Evolutionary conservation across 53 echinoderm and acorn worm species (phyloP).

Genomic region (Crossaster papposus): DNA sequence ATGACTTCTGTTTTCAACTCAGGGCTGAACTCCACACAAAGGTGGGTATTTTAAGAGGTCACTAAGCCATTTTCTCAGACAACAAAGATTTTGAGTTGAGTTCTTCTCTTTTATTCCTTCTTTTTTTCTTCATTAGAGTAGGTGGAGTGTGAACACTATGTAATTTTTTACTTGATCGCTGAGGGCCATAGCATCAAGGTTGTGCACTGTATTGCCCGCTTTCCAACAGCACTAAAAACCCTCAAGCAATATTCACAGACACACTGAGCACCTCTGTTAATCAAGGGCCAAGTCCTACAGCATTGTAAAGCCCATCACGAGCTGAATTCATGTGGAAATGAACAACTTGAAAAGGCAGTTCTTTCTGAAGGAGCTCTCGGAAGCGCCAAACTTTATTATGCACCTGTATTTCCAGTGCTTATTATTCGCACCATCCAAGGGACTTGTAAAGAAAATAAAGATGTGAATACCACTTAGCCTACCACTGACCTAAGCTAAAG

Average conservation of each 20-base stretch:
- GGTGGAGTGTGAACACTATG: background rate
- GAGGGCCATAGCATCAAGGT: background rate
- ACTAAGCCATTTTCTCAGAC: background rate
- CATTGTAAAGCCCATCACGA: conserved; percentile 27
- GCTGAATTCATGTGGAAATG: conserved; percentile 49
- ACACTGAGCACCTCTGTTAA: background rate
- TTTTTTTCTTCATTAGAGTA: background rate
- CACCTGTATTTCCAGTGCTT: conserved; percentile 45
- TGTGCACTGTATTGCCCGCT: background rate
- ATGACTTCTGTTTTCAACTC: background rate
- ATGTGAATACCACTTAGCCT: conserved; percentile 45
- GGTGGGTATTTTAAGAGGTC: background rate
- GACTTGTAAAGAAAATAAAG: conserved; percentile 54
- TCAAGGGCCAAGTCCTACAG: background rate
- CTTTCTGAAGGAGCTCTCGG: conserved; percentile 45
- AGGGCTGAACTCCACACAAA: background rate
- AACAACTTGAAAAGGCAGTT: conserved; percentile 39
- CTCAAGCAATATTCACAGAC: conserved; percentile 18
- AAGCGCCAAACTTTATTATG: conserved; percentile 47
- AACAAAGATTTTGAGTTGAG: no score
- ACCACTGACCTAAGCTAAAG: conserved; percentile 57
- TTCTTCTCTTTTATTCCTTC: no score
- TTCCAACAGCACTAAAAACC: conserved; percentile 1
- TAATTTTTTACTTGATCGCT: background rate
- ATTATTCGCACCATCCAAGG: conserved; percentile 47